Evolutionary conservation across 2,888 invertebrate species (phyloP), one percentile per base, ranked within the genome.

Genomic region (Tethea ocularis): DNA sequence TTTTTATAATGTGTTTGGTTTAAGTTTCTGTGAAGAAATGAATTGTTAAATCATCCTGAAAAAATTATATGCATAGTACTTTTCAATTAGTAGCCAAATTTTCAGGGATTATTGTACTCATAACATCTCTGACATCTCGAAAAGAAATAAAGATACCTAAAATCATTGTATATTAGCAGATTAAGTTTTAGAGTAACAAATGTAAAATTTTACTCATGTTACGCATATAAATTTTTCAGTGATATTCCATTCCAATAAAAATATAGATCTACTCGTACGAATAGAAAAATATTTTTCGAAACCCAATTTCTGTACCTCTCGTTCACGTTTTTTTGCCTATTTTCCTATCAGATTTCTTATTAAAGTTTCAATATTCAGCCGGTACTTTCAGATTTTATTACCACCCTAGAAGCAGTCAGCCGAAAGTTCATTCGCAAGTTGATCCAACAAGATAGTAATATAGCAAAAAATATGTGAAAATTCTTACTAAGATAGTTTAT

Each of bases 361-460:
- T 46, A 46, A 7, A 41, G 46, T 46, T 46, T 20, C 46, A 46
- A 46, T 46, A 46, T 20, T 20, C n/a, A 46, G 46, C 20, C 46
- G 46, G 20, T 17, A n/a, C 46, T 20, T 46, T 46, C 46, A 7
- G 46, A 46, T 46, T 46, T 46, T 46, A 46, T 46, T 46, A 46
- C 46, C 1, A 46, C 20, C 46, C 20, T 7, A 1, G 20, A 46
- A 46, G 17, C 46, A 46, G 46, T 46, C 46, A 46, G 20, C n/a
- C 46, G 46, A 46, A 46, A 46, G 20, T 46, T 46, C 20, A 15
- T 20, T 15, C 15, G n/a, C 20, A 46, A 20, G 5, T n/a, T 10
- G 46, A 33, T 33, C 2, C 33, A 33, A 33, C 46, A 20, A 10
- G 8, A n/a, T 46, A n/a, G n/a, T n/a, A 46, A 46, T 20, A 46